Evolutionary conservation across 2,113 vertebrate genomes (phyloP).

Genomic region (Catagonus wagneri): DNA sequence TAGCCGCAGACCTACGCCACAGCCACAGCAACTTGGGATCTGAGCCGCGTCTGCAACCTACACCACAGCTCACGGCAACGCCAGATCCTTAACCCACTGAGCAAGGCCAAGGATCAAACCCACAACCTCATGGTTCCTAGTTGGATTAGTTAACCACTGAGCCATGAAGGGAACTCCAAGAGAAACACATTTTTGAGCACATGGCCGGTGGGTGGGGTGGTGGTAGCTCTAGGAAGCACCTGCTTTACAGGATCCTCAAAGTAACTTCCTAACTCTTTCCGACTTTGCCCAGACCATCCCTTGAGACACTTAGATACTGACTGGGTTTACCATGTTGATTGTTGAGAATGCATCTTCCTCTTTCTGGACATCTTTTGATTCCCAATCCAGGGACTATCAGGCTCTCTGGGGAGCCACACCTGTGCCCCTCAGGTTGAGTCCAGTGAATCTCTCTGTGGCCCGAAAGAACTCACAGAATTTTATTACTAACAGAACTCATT

Average conservation of each 20-base stretch:
- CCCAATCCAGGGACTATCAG: background rate
- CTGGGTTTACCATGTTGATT: background rate
- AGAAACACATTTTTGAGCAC: too few species aligned
- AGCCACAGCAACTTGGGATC: too few species aligned
- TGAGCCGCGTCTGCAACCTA: too few species aligned
- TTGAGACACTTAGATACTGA: background rate
- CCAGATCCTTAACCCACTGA: too few species aligned
- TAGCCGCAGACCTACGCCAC: too few species aligned
- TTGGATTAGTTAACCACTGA: too few species aligned
- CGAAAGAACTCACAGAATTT: background rate
- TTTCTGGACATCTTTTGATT: background rate
- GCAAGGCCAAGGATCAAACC: too few species aligned
- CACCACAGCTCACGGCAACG: too few species aligned
- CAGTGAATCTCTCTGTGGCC: background rate
- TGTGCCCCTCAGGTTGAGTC: background rate
- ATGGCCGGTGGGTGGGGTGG: accelerated
- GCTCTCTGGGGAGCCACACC: background rate
- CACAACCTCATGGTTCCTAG: too few species aligned
- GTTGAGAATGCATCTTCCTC: background rate
- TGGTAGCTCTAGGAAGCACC: background rate
- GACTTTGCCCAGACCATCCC: background rate
- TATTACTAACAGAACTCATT: too few species aligned
- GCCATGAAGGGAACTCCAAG: too few species aligned
- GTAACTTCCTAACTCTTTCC: background rate
- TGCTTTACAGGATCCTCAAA: background rate